These are phyloP conservation scores for Machimus rusticus DNA, from an alignment of 2,888 invertebrate genomes.

Conservation along the genomic window DNA sequence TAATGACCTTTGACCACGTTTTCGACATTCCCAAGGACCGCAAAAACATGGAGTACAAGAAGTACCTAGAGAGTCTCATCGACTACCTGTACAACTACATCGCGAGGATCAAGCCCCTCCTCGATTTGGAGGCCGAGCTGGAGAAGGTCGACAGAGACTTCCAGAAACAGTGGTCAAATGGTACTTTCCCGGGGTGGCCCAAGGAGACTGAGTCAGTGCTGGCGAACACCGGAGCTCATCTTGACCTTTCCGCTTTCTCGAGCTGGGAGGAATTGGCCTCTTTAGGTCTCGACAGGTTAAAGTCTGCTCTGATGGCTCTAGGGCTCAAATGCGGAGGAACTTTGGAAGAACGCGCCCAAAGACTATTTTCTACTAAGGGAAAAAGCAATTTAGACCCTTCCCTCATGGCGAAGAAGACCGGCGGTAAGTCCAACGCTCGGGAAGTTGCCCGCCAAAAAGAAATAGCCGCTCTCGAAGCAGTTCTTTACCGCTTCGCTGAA, in stretches of 20 bases:
- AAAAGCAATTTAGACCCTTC: conserved; percentile 91
- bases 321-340: conserved; percentile 99
- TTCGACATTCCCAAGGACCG: conserved; percentile 93
- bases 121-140: conserved; percentile 82
- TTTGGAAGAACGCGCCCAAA: conserved; percentile 94
- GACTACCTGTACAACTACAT: conserved; percentile 88
- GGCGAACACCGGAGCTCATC: conserved; percentile 93
- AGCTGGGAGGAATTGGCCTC: conserved; percentile 97
- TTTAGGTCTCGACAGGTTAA: conserved; percentile 93
- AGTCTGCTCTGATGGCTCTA: conserved; percentile 95
- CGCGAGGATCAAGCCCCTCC: conserved; percentile 82
- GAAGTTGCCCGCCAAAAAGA: conserved; percentile 82
- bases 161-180: conserved; percentile 85
- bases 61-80: conserved; percentile 83
- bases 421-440: conserved; percentile 65
- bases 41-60: conserved; percentile 85
- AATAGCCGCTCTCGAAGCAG: conserved; percentile 86
- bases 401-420: conserved; percentile 85
- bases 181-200: conserved; percentile 94
- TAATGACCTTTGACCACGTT: conserved; percentile 92
- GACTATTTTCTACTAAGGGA: conserved; percentile 95
- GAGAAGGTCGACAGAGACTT: conserved; percentile 82
- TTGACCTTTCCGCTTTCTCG: conserved; percentile 97
- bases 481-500: conserved; percentile 87
- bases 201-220: conserved; percentile 94